These are phyloP conservation scores for Apogon hyalosoma DNA, from an alignment of 2,797 vertebrate species.

Conservation along the genomic window DNA sequence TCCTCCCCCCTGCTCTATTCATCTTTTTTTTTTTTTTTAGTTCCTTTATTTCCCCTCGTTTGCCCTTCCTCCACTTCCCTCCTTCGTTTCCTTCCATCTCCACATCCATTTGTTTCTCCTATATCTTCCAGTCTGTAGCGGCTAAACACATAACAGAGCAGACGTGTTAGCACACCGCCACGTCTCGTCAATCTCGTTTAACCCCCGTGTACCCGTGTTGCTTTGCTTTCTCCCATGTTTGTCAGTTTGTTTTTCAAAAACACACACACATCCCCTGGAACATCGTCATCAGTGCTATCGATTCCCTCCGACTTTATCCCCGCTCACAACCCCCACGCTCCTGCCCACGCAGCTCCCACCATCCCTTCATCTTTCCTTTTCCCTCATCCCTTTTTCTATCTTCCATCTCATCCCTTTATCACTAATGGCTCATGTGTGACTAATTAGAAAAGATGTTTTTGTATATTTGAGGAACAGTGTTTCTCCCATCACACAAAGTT, in stretches of 20 bases:
- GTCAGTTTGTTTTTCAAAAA: conserved; percentile 37
- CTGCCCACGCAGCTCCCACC: conserved; percentile 23
- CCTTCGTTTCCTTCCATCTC: background rate
- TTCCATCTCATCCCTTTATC: conserved; percentile 18
- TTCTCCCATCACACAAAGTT: conserved; percentile 40
- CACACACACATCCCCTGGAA: background rate
- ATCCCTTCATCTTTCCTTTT: conserved; percentile 40
- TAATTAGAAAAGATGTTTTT: conserved; percentile 31
- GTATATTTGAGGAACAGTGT: background rate
- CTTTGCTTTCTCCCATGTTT: background rate
- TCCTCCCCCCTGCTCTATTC: conserved; percentile 9
- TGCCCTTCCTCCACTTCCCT: conserved; percentile 7
- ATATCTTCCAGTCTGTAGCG: conserved; percentile 4
- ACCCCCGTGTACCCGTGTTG: background rate
- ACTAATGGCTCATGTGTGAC: conserved; percentile 28
- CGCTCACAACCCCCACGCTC: background rate
- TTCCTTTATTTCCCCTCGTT: conserved; percentile 28
- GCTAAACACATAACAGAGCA: conserved; percentile 50
- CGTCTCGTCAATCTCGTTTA: conserved; percentile 14
- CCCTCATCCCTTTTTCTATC: conserved; percentile 20
- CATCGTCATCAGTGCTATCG: conserved; percentile 17
- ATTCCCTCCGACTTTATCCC: conserved; percentile 40
- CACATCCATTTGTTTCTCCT: conserved; percentile 11
- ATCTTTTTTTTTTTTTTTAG: conserved; percentile 34
- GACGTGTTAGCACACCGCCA: conserved; percentile 45